Percentiles rank a stretch among this genome's conserved stretches.
phyloP scores from a whole-genome alignment of 2,888 invertebrate genomes.

The Synanthedon andrenaeformis region DNA sequence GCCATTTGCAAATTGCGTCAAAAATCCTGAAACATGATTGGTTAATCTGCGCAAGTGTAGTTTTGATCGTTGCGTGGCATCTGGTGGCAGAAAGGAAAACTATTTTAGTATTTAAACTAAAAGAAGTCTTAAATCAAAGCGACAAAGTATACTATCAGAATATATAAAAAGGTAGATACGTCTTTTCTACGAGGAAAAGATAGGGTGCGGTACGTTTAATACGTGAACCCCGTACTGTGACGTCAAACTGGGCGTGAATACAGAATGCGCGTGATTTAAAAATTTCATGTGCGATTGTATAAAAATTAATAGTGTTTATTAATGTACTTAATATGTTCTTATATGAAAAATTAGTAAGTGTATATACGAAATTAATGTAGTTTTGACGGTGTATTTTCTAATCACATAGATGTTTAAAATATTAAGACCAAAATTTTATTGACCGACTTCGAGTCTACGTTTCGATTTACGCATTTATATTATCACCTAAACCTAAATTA shows the following conservation, averaged over 20 bases:
- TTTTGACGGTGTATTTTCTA: too few relatives aligned
- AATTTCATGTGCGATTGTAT: background rate
- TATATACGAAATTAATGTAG: too few relatives aligned
- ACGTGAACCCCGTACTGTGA: conserved; percentile 64
- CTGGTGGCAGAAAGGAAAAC: conserved; percentile 27
- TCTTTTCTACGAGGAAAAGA: conserved; percentile 24
- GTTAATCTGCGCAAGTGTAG: conserved; percentile 52
- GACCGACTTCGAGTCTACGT: too few relatives aligned
- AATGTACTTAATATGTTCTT: too few relatives aligned
- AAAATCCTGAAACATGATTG: conserved; percentile 62
- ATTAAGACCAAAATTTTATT: too few relatives aligned
- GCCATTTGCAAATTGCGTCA: conserved; percentile 73
- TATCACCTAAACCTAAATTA: too few relatives aligned
- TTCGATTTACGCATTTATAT: too few relatives aligned
- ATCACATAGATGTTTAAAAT: too few relatives aligned
- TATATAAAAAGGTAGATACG: conserved; percentile 15
- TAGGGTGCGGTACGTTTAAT: conserved; percentile 62
- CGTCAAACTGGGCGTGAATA: conserved; percentile 70
- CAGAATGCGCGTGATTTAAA: conserved; percentile 37
- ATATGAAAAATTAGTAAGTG: too few relatives aligned
- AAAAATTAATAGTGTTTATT: too few relatives aligned
- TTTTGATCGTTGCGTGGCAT: conserved; percentile 29
- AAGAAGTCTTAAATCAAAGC: conserved; percentile 9
- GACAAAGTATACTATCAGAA: conserved; percentile 7
- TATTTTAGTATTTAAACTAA: conserved; percentile 19